A percentile compares a stretch with the other conserved stretches of the same genome.
These are phyloP conservation scores for Tachysurus vachellii DNA, from an alignment of 2,113 vertebrate genomes.

Conservation along the genomic window DNA sequence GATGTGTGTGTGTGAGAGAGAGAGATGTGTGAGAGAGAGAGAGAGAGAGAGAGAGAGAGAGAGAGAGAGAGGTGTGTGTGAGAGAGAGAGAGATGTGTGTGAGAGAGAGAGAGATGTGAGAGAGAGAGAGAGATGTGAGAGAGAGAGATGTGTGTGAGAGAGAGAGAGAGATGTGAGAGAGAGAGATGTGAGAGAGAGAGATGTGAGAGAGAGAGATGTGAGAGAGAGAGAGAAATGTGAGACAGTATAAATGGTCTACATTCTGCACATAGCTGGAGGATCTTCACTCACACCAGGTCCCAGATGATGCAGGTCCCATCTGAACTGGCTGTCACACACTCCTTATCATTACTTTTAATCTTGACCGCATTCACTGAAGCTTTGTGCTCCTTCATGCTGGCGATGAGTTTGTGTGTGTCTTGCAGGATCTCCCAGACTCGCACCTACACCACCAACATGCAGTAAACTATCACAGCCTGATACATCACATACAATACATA, in stretches of 20 bases:
- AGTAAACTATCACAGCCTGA: not conserved
- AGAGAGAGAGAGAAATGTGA: not conserved
- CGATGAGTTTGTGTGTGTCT: constrained; percentile 66
- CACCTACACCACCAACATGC: constrained; percentile 65
- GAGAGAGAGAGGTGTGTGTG: not conserved
- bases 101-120: not conserved
- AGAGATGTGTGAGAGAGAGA: not conserved
- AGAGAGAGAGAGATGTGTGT: not conserved
- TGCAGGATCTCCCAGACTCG: constrained; percentile 78
- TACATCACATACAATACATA: not conserved
- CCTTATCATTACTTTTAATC: constrained; percentile 77
- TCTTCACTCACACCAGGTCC: constrained; percentile 83
- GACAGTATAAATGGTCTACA: not conserved
- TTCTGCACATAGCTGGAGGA: not conserved
- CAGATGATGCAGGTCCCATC: constrained; percentile 88
- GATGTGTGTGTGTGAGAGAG: no score
- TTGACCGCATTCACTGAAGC: constrained; percentile 77
- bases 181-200: no score
- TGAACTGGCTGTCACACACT: constrained; percentile 81
- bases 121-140: not conserved
- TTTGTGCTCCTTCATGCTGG: constrained; percentile 79
- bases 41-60: not conserved
- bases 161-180: no score
- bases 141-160: no score
- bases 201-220: not conserved